Evolutionary conservation across 2,797 vertebrate genomes (phyloP).

Genomic region (Hyperoplus immaculatus): DNA sequence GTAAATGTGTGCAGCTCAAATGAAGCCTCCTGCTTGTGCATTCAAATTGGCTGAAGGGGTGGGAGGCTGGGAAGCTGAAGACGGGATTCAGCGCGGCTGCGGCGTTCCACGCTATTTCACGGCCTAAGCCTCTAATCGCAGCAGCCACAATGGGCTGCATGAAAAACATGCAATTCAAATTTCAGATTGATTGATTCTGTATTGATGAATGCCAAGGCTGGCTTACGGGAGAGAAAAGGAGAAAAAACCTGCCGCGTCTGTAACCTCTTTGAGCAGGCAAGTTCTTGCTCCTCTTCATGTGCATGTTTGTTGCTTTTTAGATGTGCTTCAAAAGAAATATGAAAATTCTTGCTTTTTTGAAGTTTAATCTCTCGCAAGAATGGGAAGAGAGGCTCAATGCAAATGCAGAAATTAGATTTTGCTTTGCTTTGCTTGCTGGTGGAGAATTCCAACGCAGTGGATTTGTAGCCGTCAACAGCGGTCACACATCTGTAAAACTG

Average conservation of each 20-base stretch:
- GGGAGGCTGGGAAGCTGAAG: slow-evolving; percentile 59
- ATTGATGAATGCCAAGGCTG: slow-evolving; percentile 73
- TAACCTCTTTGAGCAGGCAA: slow-evolving; percentile 53
- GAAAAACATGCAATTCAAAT: slow-evolving; percentile 75
- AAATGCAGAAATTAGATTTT: slow-evolving; percentile 61
- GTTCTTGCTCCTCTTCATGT: slow-evolving; percentile 31
- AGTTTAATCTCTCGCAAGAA: slow-evolving; percentile 70
- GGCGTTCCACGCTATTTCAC: slow-evolving; percentile 66
- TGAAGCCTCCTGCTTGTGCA: slow-evolving; percentile 71
- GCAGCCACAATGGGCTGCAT: slow-evolving; percentile 57
- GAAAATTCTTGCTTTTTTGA: slow-evolving; percentile 65
- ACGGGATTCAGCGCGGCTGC: slow-evolving; percentile 37
- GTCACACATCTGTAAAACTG: slow-evolving; percentile 10
- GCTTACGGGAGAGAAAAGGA: slow-evolving; percentile 14
- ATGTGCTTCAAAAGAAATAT: slow-evolving; percentile 64
- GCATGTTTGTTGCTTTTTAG: slow-evolving; percentile 60
- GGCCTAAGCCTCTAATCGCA: slow-evolving; percentile 78
- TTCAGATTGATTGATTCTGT: slow-evolving; percentile 78
- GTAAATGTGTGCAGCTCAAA: slow-evolving; percentile 79
- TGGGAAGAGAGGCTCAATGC: slow-evolving; percentile 64
- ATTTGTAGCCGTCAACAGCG: slow-evolving; percentile 11
- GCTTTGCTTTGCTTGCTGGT: slow-evolving; percentile 43
- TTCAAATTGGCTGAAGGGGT: slow-evolving; percentile 69
- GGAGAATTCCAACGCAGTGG: slow-evolving; percentile 30
- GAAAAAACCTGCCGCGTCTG: slow-evolving; percentile 21